phyloP scores from a whole-genome alignment of 2,113 vertebrate genomes.

The Prunella himalayana region DNA sequence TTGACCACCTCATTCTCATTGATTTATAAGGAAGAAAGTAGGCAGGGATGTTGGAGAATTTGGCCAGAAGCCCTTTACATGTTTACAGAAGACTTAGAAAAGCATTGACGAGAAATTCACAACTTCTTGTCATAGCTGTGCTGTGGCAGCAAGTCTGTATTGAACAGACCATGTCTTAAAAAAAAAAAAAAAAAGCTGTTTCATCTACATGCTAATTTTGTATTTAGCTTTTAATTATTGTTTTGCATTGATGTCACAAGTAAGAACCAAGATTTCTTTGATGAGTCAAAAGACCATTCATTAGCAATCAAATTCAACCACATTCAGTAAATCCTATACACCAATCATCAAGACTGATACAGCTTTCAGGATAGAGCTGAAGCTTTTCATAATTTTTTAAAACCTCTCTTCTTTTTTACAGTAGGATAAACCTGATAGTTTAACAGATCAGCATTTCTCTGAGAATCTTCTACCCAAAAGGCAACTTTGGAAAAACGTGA shows the following conservation, averaged over 20 bases:
- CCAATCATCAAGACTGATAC: neutral
- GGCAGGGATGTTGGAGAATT: neutral
- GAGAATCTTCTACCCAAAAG: slow-evolving; percentile 6
- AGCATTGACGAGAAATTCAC: neutral
- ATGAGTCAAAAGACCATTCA: neutral
- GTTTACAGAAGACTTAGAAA: neutral
- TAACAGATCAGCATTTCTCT: slow-evolving; percentile 13
- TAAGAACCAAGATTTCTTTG: neutral
- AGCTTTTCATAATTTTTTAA: slow-evolving; percentile 4
- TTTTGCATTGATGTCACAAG: neutral
- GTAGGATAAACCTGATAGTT: neutral
- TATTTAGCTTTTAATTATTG: neutral
- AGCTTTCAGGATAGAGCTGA: neutral
- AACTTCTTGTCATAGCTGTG: neutral
- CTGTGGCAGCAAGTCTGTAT: neutral
- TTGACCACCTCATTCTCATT: neutral
- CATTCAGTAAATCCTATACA: neutral
- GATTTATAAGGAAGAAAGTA: neutral
- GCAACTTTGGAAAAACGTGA: slow-evolving; percentile 1
- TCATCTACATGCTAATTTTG: neutral
- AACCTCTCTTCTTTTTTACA: neutral
- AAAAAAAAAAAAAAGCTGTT: neutral
- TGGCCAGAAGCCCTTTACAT: neutral
- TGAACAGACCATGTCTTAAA: neutral
- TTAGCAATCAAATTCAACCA: neutral